Conservation (phyloP, 2,113 vertebrate genomes). For the Halcyon malimbica region DNA sequence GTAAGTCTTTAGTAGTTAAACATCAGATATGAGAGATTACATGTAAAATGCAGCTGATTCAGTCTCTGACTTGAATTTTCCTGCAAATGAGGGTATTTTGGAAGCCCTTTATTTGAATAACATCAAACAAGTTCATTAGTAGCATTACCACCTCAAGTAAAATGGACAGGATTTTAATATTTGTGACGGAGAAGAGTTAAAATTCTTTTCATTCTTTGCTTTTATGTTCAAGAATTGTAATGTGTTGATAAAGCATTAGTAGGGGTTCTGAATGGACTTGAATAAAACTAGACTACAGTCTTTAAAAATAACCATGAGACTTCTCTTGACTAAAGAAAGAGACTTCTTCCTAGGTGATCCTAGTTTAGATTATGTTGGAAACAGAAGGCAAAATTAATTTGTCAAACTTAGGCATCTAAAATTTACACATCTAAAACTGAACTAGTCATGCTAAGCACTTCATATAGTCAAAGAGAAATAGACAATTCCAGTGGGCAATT, state of each 20-base stretch:
- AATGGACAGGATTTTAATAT: neutral
- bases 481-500: neutral
- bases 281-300: neutral
- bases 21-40: neutral
- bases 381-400: neutral
- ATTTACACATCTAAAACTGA: neutral
- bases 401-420: neutral
- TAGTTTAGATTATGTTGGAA: neutral
- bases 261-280: neutral
- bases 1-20: neutral
- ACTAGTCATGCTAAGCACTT: neutral
- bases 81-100: neutral
- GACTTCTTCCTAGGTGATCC: neutral
- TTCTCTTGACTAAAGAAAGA: neutral
- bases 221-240: neutral
- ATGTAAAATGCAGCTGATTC: neutral
- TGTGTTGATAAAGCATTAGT: neutral
- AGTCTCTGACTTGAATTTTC: neutral
- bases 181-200: neutral
- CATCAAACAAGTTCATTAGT: neutral
- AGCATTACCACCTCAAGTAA: neutral
- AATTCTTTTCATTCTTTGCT: neutral
- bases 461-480: neutral
- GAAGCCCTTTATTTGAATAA: neutral
- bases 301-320: neutral